Percentiles rank a stretch among this genome's conserved stretches.
Conservation (phyloP, 2,797 vertebrate species). For the Linurgus olivaceus region DNA sequence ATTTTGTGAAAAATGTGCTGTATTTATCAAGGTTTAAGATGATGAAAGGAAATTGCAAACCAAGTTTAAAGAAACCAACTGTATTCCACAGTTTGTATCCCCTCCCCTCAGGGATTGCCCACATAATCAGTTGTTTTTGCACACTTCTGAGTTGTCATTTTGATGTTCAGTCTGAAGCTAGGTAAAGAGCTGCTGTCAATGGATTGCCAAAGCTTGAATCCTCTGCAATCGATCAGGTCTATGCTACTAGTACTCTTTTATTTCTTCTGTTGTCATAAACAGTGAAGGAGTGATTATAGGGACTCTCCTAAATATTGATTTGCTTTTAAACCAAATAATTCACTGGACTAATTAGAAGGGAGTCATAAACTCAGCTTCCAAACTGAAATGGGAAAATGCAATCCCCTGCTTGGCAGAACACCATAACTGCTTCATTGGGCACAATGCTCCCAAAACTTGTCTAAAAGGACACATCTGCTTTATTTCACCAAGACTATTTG, state of each 20-base stretch:
- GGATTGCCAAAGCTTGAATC: background rate
- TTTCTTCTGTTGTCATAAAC: background rate
- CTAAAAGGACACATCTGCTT: background rate
- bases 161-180: background rate
- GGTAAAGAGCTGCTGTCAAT: background rate
- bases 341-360: background rate
- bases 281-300: background rate
- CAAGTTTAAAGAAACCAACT: background rate
- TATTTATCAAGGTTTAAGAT: background rate
- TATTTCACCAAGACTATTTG: background rate
- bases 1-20: background rate
- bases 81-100: background rate
- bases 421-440: background rate
- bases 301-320: background rate
- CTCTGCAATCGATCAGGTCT: background rate
- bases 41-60: background rate
- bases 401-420: background rate
- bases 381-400: background rate
- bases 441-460: background rate
- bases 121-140: background rate
- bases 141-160: background rate
- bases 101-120: background rate
- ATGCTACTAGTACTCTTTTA: background rate
- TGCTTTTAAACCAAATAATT: background rate
- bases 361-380: background rate